Evolutionary conservation across 1,140 invertebrate species (phyloP), one percentile per base, ranked within the genome.

Genomic region (Diorhabda carinulata): DNA sequence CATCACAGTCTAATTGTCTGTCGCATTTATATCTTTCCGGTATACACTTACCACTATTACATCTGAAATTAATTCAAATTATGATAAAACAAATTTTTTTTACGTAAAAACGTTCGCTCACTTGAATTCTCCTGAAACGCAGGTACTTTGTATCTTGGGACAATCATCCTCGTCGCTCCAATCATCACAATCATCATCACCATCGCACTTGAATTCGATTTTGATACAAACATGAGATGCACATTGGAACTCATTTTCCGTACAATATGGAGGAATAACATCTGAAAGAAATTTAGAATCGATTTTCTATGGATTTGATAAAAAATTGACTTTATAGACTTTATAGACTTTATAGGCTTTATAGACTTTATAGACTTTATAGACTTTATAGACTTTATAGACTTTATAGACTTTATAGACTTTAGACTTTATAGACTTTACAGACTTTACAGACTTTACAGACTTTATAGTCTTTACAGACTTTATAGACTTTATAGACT

Each of bases 131-230:
- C 86, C 85, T 8, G 80, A 73, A 57, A 81, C 84, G 69, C 89
- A 90, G 66, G 80, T 84, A 3, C 84, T 84, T 3, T 80, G 78
- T 5, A 84, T 76, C 52, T 84, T 84, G 0, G 86, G 85, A 75
- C 91, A 92, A 69, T 87, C 86, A 74, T 90, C 87, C 77, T 93
- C 91, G 73, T 92, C 91, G 66, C 90, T 93, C 84, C 89, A 90
- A 78, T 96, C 94, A 2, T 92, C 93, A 77, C 95, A 97, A 78
- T 96, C 93, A 78, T 96, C 92, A 74, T 95, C 91, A 0, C 90
- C 91, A 77, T 96, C 94, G 78, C 94, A 96, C 68, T 88, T 87
- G 72, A 93, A 91, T 43, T 89, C 86, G 71, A 87, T 86, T 5
- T 89, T 86, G 10, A 92, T 87, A 74, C 91, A 93, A 64, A 85